These are phyloP conservation scores for Holothuria glaberrima DNA, from an alignment of 35 echinoderm and acorn worm species.

Conservation along the genomic window DNA sequence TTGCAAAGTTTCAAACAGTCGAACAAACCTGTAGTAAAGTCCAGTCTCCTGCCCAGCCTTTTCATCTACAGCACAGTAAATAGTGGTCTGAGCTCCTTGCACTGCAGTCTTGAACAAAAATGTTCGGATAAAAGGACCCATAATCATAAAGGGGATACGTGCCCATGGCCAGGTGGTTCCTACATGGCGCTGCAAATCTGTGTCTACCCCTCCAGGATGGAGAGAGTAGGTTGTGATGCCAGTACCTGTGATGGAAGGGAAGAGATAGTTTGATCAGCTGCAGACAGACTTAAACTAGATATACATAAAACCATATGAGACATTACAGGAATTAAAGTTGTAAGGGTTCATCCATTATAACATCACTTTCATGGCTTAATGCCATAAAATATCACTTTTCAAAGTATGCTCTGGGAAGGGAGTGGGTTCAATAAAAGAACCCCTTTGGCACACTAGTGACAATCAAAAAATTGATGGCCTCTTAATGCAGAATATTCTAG, in stretches of 20 bases:
- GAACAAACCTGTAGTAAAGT: slow-evolving; percentile 68
- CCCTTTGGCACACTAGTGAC: no score
- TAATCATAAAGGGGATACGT: background rate
- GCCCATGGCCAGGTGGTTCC: background rate
- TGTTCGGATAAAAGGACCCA: background rate
- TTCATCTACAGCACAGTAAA: slow-evolving; percentile 77
- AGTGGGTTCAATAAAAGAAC: no score
- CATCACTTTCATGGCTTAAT: no score
- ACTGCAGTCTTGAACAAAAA: slow-evolving; percentile 63
- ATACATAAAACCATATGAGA: no score
- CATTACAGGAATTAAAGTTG: no score
- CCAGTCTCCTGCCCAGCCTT: slow-evolving; percentile 51
- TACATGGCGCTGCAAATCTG: slow-evolving; percentile 72
- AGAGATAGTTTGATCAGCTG: background rate
- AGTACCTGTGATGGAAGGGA: slow-evolving; percentile 61
- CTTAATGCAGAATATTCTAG: no score
- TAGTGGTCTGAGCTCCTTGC: slow-evolving; percentile 82
- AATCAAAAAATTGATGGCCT: no score
- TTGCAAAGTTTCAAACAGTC: no score
- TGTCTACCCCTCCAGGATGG: slow-evolving; percentile 76
- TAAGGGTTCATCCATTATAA: no score
- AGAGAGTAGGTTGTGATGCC: slow-evolving; percentile 67
- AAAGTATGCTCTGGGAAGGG: no score
- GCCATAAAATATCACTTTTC: no score
- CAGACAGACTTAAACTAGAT: no score